Conservation (phyloP, 2,113 vertebrate species). For the Dromiciops gliroides region DNA sequence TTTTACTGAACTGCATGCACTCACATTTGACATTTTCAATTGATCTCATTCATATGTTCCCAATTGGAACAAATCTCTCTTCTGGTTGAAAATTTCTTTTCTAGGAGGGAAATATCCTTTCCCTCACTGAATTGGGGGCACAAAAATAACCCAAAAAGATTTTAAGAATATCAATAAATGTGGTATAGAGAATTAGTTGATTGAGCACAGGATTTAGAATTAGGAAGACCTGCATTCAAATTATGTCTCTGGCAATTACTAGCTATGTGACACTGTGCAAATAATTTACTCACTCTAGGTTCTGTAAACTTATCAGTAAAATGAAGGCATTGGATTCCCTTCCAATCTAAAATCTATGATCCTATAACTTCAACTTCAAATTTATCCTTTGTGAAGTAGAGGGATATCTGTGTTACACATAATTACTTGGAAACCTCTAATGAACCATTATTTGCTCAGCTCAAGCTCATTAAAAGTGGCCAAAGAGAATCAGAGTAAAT, state of each 20-base stretch:
- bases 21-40: not conserved
- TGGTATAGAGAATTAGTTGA: not conserved
- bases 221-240: not conserved
- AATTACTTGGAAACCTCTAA: constrained; percentile 1
- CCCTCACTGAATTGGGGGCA: not conserved
- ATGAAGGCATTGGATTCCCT: not conserved
- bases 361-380: not conserved
- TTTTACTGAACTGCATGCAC: not conserved
- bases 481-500: not conserved
- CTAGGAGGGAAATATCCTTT: not conserved
- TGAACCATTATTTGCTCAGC: not conserved
- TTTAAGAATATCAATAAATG: not conserved
- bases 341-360: not conserved
- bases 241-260: not conserved
- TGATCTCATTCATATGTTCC: constrained; percentile 45
- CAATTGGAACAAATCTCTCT: not conserved
- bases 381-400: not conserved
- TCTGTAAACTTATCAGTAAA: not conserved
- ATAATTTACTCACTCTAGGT: not conserved
- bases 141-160: not conserved
- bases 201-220: not conserved
- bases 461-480: not conserved
- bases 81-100: constrained; percentile 19
- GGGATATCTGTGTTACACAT: not conserved
- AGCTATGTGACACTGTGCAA: not conserved